Evolutionary conservation across 2,888 invertebrate species (phyloP), one percentile per base, ranked within the genome.

Genomic region (Mystacides longicornis): DNA sequence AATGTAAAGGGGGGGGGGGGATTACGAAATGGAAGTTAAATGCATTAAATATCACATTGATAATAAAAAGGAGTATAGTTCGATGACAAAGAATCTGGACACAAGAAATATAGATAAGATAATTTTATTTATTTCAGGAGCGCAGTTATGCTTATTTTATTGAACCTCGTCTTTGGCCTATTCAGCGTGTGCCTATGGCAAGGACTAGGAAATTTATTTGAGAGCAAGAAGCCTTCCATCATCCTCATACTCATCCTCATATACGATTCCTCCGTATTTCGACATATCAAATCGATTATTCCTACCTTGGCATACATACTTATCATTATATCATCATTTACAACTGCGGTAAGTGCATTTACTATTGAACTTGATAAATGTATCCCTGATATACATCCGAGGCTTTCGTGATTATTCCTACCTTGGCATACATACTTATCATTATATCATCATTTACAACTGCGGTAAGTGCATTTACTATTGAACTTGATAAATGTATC

Each of bases 121-220:
- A 37, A 11, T 48, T 23, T 4, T 23, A 23, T 51, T 51, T 50
- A 37, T 77, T 78, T 48, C 70, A 83, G 83, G 82, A 79, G 79
- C 51, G 79, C 83, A 33, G 71, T 81, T 16, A 72, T 79, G 54
- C 76, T 81, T 47, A 76, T 79, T 52, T 68, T 79, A 59, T 69
- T 75, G 31, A 84, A 81, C 63, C 67, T 83, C 37, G 65, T 80
- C 19, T 72, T 81, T 14, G 82, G 83, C 1, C 73, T 81, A 67
- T 67, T 81, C 2, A 79, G 80, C 65, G 78, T 83, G 2, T 68
- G 81, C 43, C 66, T 83, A 54, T 79, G 80, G 70, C 80, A 81
- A 60, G 67, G 72, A 49, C 67, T 75, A 63, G 66, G 70, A 2
- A 77, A 58, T 7, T 27, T 75, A 0, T 67, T 65, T n/a, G 64